Conservation (phyloP, 2,113 vertebrate species). For the Struthio camelus region DNA sequence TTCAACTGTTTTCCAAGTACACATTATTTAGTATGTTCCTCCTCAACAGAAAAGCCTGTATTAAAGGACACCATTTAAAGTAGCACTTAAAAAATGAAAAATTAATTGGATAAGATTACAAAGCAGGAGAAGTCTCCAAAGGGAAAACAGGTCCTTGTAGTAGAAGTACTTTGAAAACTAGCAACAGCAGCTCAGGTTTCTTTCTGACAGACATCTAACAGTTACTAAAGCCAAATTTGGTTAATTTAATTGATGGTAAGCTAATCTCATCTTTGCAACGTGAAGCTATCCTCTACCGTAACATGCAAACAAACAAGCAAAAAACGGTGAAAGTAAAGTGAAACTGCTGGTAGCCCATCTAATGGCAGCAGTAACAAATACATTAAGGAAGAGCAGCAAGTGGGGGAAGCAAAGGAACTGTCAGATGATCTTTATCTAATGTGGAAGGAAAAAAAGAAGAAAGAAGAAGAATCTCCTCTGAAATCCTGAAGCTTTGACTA, state of each 20-base stretch:
- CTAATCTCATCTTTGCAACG: background rate
- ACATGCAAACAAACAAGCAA: background rate
- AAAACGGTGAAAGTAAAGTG: background rate
- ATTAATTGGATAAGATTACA: background rate
- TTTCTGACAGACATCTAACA: background rate
- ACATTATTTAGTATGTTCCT: background rate
- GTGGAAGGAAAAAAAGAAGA: background rate
- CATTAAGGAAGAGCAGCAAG: background rate
- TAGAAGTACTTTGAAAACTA: background rate
- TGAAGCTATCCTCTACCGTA: background rate
- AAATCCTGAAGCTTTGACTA: background rate
- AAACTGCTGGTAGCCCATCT: background rate
- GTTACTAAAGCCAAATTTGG: background rate
- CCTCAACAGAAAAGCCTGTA: background rate
- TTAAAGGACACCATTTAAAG: background rate
- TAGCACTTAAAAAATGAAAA: background rate
- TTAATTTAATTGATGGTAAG: background rate
- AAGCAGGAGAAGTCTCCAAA: background rate
- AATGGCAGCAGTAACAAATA: background rate
- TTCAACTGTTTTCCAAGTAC: background rate
- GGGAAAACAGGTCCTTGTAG: background rate
- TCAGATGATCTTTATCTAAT: accelerated
- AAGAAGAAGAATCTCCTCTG: background rate
- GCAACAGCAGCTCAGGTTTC: background rate
- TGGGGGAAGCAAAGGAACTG: background rate